phyloP scores from a whole-genome alignment of 2,888 invertebrate genomes.

The Spisula solida region DNA sequence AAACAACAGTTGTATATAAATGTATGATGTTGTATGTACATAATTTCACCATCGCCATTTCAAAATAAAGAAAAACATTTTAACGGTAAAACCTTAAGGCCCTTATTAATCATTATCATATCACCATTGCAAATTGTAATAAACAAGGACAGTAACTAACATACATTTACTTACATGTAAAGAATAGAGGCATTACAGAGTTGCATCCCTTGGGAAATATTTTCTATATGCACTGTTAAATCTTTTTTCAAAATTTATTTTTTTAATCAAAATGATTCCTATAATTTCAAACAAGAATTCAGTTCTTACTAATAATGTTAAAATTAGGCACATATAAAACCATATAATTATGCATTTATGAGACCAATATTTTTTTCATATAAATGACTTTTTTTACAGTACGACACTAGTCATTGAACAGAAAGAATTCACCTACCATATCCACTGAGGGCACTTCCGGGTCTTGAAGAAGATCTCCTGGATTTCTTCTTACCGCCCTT shows the following conservation, averaged over 20 bases:
- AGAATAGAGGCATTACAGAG: neutral
- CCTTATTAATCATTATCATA: too few relatives aligned
- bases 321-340: too few relatives aligned
- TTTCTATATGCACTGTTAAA: neutral
- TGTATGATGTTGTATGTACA: too few relatives aligned
- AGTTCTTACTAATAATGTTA: too few relatives aligned
- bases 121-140: too few relatives aligned
- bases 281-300: too few relatives aligned
- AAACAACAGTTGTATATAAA: too few relatives aligned
- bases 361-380: too few relatives aligned
- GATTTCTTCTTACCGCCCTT: constrained; percentile 72
- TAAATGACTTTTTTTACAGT: neutral
- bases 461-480: constrained; percentile 61
- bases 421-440: constrained; percentile 56
- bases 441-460: constrained; percentile 75
- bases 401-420: neutral
- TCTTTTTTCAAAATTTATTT: neutral
- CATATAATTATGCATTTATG: too few relatives aligned
- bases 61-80: too few relatives aligned
- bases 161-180: neutral
- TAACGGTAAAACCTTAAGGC: too few relatives aligned
- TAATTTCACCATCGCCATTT: too few relatives aligned
- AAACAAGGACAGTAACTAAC: neutral
- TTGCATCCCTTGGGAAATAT: constrained; percentile 6
- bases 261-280: neutral